These are phyloP conservation scores for Enteromius radiatus DNA, from an alignment of 2,797 vertebrate species.

Conservation along the genomic window DNA sequence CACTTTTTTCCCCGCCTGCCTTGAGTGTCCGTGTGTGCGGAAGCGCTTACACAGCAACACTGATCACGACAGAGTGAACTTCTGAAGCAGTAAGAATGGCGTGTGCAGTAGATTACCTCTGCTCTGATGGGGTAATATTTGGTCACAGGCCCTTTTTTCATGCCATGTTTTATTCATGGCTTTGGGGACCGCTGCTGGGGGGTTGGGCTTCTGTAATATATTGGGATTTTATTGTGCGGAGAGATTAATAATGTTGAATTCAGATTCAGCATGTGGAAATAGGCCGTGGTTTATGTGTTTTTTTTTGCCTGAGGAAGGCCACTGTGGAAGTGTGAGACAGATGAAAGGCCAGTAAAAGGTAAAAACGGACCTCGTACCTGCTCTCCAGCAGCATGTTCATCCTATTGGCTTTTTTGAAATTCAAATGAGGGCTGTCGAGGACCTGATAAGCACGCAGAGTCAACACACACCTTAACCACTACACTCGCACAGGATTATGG, in stretches of 20 bases:
- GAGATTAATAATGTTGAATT: slow-evolving; percentile 40
- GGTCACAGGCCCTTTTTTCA: not conserved
- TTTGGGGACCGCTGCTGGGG: not conserved
- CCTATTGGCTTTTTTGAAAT: slow-evolving; percentile 82
- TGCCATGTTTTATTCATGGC: slow-evolving; percentile 43
- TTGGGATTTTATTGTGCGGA: slow-evolving; percentile 37
- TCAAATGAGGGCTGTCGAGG: slow-evolving; percentile 84
- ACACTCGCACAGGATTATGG: slow-evolving; percentile 76
- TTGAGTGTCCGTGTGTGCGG: not conserved
- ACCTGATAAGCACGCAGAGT: slow-evolving; percentile 82
- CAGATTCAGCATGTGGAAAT: slow-evolving; percentile 23
- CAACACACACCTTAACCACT: slow-evolving; percentile 59
- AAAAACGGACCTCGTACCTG: slow-evolving; percentile 55
- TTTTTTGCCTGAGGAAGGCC: slow-evolving; percentile 18
- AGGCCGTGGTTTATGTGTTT: slow-evolving; percentile 31
- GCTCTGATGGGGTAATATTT: slow-evolving; percentile 44
- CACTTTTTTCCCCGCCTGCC: not conserved
- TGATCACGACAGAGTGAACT: not conserved
- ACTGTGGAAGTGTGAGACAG: not conserved
- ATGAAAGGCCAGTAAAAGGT: slow-evolving; percentile 31
- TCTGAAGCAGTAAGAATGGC: not conserved
- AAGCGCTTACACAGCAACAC: not conserved
- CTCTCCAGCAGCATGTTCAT: slow-evolving; percentile 75
- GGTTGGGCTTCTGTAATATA: not conserved
- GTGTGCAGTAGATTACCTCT: slow-evolving; percentile 13